Conservation (phyloP, 2,888 invertebrate genomes). For the Chydorus sphaericus region DNA sequence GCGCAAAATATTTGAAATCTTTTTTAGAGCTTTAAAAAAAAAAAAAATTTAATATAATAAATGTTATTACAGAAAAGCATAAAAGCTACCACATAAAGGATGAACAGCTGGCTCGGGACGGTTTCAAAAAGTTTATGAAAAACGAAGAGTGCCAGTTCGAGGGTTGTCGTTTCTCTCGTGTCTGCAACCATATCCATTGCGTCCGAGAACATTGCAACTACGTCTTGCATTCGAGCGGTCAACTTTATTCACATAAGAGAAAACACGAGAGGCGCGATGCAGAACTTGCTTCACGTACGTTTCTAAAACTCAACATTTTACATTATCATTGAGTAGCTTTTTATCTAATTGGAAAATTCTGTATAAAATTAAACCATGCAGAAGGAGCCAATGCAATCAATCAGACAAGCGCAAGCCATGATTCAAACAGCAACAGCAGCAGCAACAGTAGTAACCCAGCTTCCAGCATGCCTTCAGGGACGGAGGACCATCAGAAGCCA, state of each 20-base stretch:
- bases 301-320: constrained; percentile 26
- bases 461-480: not conserved
- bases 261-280: constrained; percentile 91
- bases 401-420: not conserved
- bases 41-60: no score
- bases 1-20: no score
- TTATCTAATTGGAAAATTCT: not conserved
- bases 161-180: constrained; percentile 80
- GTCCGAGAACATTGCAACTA: constrained; percentile 89
- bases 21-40: not conserved
- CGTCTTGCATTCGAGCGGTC: constrained; percentile 90
- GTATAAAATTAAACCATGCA: not conserved
- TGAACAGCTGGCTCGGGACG: constrained; percentile 84
- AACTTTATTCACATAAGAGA: constrained; percentile 90
- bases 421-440: not conserved
- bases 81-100: constrained; percentile 97
- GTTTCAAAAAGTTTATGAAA: constrained; percentile 97
- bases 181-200: constrained; percentile 97
- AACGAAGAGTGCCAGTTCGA: constrained; percentile 85
- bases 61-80: constrained; percentile 98
- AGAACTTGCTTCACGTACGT: constrained; percentile 71
- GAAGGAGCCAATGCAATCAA: not conserved
- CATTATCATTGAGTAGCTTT: not conserved
- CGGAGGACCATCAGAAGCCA: no score
- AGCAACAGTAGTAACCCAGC: not conserved